phyloP scores from a whole-genome alignment of 2,797 vertebrate species.

The Paramormyrops hopkinsi region DNA sequence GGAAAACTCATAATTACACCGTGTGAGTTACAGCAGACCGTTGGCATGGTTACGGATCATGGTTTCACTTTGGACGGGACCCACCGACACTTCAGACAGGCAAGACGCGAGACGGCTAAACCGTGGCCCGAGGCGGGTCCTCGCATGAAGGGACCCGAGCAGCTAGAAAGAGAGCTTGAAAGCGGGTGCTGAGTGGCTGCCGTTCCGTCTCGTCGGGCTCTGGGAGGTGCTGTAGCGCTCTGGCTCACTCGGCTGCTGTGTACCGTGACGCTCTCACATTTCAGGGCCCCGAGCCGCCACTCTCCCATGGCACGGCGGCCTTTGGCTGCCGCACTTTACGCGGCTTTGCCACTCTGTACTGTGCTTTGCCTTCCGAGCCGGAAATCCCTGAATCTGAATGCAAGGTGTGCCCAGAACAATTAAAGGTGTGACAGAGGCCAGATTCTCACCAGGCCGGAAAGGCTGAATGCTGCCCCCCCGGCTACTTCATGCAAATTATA shows the following conservation, averaged over 20 bases:
- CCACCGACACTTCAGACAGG: slow-evolving; percentile 14
- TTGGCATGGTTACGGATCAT: slow-evolving; percentile 32
- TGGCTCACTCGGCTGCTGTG: background rate
- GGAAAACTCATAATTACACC: slow-evolving; percentile 63
- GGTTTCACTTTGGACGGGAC: slow-evolving; percentile 30
- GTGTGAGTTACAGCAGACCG: slow-evolving; percentile 51
- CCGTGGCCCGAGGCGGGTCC: background rate
- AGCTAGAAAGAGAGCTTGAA: background rate
- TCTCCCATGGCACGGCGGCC: slow-evolving; percentile 24
- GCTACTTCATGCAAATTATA: background rate
- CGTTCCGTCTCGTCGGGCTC: background rate
- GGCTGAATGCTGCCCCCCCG: background rate
- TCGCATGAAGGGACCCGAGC: background rate
- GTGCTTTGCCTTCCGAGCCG: background rate
- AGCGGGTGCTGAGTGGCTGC: background rate
- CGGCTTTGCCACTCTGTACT: background rate
- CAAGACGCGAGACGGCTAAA: background rate
- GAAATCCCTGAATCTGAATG: background rate
- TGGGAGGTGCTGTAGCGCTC: background rate
- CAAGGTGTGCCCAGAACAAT: slow-evolving; percentile 14
- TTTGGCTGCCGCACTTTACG: slow-evolving; percentile 16
- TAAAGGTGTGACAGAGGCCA: slow-evolving; percentile 32
- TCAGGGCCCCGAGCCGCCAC: slow-evolving; percentile 34
- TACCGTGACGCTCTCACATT: slow-evolving; percentile 20
- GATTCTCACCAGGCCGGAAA: slow-evolving; percentile 43